phyloP scores from a whole-genome alignment of 2,113 vertebrate genomes.

The Anguilla japonica region DNA sequence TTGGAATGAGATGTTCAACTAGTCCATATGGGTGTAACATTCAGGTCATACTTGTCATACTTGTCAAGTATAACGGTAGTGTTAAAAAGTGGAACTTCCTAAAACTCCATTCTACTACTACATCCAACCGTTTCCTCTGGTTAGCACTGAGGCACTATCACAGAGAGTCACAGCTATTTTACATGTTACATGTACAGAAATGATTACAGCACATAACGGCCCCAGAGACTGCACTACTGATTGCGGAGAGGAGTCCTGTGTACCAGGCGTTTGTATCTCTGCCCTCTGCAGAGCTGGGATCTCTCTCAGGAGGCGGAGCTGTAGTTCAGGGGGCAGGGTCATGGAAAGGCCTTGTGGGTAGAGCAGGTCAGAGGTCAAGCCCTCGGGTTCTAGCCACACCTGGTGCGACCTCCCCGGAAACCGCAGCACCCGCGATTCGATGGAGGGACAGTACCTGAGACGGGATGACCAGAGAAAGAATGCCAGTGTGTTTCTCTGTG shows the following conservation, averaged over 20 bases:
- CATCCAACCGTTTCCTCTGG: too few relatives aligned
- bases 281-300: constrained; percentile 79
- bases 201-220: not conserved
- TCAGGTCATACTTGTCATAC: too few relatives aligned
- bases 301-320: constrained; percentile 82
- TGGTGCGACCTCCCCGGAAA: constrained; percentile 88
- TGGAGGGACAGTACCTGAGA: constrained; percentile 91
- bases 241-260: not conserved
- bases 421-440: constrained; percentile 89
- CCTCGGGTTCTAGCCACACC: constrained; percentile 95
- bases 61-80: not conserved
- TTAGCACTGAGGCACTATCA: too few relatives aligned
- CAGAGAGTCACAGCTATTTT: not conserved
- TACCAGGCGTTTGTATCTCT: constrained; percentile 84
- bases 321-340: constrained; percentile 84
- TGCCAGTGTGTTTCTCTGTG: not conserved
- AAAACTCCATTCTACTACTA: not conserved
- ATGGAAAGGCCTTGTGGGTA: constrained; percentile 94
- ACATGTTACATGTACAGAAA: not conserved
- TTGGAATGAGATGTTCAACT: too few relatives aligned
- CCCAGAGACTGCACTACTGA: not conserved
- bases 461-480: not conserved
- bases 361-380: constrained; percentile 81
- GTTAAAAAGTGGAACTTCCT: not conserved
- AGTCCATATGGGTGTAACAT: too few relatives aligned